A percentile compares a stretch with the other conserved stretches of the same genome.
Conservation (phyloP, 1,140 invertebrate genomes). For the Pemphigus obesinymphae region DNA sequence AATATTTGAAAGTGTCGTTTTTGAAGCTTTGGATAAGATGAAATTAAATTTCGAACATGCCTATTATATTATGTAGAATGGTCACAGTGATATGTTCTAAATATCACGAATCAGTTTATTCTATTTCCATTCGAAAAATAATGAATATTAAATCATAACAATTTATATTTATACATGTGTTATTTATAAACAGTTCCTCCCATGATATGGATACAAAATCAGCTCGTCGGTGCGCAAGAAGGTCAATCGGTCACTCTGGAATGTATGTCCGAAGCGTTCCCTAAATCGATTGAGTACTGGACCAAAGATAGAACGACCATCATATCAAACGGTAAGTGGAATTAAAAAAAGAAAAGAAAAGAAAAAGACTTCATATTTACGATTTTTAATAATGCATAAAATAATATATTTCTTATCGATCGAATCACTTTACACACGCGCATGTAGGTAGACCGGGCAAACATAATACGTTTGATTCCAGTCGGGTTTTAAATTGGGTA, state of each 20-base stretch:
- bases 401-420: neutral
- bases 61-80: too few relatives aligned
- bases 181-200: slow-evolving; percentile 62
- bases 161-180: neutral
- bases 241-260: slow-evolving; percentile 71
- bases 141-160: neutral
- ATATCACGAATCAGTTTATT: too few relatives aligned
- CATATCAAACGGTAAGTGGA: slow-evolving; percentile 68
- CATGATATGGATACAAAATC: slow-evolving; percentile 80
- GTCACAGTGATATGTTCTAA: too few relatives aligned
- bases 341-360: neutral
- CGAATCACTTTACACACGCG: neutral
- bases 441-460: neutral
- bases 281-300: slow-evolving; percentile 83
- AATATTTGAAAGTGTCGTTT: too few relatives aligned
- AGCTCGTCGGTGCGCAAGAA: slow-evolving; percentile 70
- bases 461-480: neutral
- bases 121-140: too few relatives aligned
- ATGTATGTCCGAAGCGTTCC: slow-evolving; percentile 81
- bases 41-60: too few relatives aligned
- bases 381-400: too few relatives aligned
- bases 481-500: neutral
- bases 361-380: too few relatives aligned
- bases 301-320: slow-evolving; percentile 71
- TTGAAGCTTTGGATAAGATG: too few relatives aligned